Conservation (phyloP, 2,113 vertebrate species). For the Campylomormyrus tamandua region DNA sequence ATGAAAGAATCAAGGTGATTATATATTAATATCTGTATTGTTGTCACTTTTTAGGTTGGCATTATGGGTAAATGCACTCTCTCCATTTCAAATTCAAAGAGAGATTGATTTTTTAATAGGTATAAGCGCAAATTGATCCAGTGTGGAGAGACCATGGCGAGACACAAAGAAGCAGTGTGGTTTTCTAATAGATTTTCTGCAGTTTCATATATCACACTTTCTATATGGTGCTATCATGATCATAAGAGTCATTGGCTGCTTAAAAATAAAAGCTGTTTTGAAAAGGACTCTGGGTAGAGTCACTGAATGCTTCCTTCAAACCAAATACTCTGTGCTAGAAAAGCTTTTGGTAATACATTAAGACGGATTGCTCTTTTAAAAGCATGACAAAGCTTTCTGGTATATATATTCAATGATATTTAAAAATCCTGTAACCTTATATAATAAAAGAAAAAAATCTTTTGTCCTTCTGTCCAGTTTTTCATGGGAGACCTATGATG, state of each 20-base stretch:
- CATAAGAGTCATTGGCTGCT: neutral
- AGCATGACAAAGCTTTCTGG: neutral
- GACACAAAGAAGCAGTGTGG: neutral
- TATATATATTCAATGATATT: neutral
- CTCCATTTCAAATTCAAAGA: neutral
- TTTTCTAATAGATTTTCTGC: conserved; percentile 7
- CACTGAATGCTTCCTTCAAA: neutral
- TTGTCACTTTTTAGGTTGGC: neutral
- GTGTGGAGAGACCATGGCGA: neutral
- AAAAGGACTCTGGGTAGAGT: neutral
- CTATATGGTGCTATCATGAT: neutral
- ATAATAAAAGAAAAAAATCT: neutral
- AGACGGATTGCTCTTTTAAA: neutral
- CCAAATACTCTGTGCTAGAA: neutral
- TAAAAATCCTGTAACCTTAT: neutral
- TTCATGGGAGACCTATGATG: neutral
- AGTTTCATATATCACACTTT: conserved; percentile 6
- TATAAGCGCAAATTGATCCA: conserved; percentile 7
- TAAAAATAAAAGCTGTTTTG: neutral
- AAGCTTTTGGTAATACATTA: neutral
- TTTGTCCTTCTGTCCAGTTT: neutral
- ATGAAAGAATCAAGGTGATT: neutral
- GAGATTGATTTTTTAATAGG: conserved; percentile 24
- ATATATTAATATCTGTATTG: neutral
- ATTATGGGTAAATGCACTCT: neutral